A percentile compares a stretch with the other conserved stretches of the same genome.
phyloP scores from a whole-genome alignment of 2,113 vertebrate species.

The Ptyas mucosa region DNA sequence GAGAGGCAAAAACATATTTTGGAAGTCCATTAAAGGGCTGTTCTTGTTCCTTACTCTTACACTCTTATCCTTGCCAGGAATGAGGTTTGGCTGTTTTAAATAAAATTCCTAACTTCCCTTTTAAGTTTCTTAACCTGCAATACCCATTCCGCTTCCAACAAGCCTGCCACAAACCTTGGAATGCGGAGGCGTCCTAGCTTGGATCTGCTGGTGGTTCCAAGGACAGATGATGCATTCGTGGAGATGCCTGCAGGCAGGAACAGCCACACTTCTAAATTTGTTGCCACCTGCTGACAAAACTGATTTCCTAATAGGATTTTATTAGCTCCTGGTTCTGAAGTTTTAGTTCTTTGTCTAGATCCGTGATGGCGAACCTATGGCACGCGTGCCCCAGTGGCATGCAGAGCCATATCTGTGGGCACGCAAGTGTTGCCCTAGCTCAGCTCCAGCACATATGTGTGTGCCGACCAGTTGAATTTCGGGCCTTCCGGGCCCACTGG shows the following conservation, averaged over 20 bases:
- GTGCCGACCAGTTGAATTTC: too few species aligned
- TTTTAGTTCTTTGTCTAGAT: constrained; percentile 36
- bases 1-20: neutral
- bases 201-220: constrained; percentile 27
- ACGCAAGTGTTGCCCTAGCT: too few species aligned
- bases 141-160: neutral
- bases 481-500: too few species aligned
- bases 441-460: too few species aligned
- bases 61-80: neutral
- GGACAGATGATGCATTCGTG: constrained; percentile 30
- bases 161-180: constrained; percentile 45
- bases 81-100: neutral
- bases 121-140: constrained; percentile 30
- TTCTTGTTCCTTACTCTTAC: neutral
- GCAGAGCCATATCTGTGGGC: too few species aligned
- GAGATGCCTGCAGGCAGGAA: constrained; percentile 33
- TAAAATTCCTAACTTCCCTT: constrained; percentile 3
- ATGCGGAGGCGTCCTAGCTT: constrained; percentile 31
- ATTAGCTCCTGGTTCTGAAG: neutral
- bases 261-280: neutral
- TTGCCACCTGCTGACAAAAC: constrained; percentile 9
- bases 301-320: constrained; percentile 42
- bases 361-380: too few species aligned
- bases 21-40: neutral
- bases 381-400: too few species aligned